Evolutionary conservation across 2,888 invertebrate species (phyloP).

Genomic region (Fragum whitleyi): DNA sequence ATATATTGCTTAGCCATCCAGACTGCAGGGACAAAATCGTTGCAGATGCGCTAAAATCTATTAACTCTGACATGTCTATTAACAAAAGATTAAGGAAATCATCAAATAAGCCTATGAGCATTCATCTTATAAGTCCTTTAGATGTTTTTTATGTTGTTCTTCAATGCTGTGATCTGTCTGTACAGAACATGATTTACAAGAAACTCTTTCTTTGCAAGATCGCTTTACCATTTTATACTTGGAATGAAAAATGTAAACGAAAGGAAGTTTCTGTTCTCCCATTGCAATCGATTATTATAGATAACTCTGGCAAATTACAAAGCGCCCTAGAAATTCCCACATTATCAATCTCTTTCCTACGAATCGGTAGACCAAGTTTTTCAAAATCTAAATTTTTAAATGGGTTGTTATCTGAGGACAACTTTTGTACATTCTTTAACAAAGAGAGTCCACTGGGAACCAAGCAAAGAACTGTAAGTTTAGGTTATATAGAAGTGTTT

Average conservation of each 20-base stretch:
- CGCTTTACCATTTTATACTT: neutral
- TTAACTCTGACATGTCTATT: too few relatives aligned
- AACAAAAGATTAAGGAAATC: too few relatives aligned
- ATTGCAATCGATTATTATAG: neutral
- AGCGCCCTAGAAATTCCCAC: neutral
- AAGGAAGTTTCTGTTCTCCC: neutral
- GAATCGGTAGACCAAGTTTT: neutral
- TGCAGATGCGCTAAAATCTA: neutral
- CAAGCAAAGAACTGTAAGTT: neutral
- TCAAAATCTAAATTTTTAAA: neutral
- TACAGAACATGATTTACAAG: neutral
- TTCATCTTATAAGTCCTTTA: too few relatives aligned
- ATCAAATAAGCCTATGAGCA: too few relatives aligned
- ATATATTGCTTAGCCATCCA: neutral
- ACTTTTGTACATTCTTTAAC: neutral
- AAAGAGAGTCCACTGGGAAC: neutral
- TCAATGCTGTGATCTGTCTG: constrained; percentile 19
- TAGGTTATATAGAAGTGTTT: neutral
- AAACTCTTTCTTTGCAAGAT: neutral
- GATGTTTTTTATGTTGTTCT: constrained; percentile 22
- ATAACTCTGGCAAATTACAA: too few relatives aligned
- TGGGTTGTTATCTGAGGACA: neutral
- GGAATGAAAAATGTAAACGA: neutral
- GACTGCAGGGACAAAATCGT: neutral
- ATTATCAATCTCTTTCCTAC: neutral